phyloP scores from a whole-genome alignment of 2,797 vertebrate species.

The Enteromius unitaeniatus region DNA sequence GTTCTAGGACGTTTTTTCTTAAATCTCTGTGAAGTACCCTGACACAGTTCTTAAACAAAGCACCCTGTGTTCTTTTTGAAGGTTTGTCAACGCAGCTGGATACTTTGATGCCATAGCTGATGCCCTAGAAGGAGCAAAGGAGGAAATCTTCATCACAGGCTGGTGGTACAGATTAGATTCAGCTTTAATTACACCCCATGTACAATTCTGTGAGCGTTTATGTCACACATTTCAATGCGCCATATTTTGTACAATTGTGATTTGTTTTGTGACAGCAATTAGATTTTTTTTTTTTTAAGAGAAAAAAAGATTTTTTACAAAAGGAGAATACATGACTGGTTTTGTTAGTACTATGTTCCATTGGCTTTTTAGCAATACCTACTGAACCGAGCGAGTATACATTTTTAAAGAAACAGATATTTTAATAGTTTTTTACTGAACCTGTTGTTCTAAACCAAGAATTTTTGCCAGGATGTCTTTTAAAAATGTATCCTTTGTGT shows the following conservation, averaged over 20 bases:
- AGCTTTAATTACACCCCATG: slow-evolving; percentile 59
- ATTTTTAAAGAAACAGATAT: not conserved
- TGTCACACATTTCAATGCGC: slow-evolving; percentile 52
- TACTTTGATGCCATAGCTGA: slow-evolving; percentile 65
- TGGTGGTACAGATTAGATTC: slow-evolving; percentile 64
- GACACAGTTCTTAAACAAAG: slow-evolving; percentile 53
- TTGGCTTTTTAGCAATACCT: not conserved
- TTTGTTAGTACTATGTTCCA: not conserved
- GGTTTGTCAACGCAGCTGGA: slow-evolving; percentile 65
- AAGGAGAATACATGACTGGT: slow-evolving; percentile 2
- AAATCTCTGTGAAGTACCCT: slow-evolving; percentile 50
- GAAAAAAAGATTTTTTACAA: slow-evolving; percentile 3
- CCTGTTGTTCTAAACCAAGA: not conserved
- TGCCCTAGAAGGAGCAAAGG: slow-evolving; percentile 64
- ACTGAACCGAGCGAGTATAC: not conserved
- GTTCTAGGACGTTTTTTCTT: slow-evolving; percentile 37
- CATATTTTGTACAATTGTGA: not conserved
- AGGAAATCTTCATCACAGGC: slow-evolving; percentile 68
- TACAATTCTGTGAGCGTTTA: slow-evolving; percentile 53
- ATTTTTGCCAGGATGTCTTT: not conserved
- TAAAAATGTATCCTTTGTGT: not conserved
- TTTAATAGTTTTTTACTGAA: not conserved
- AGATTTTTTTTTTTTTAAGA: not conserved
- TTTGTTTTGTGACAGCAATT: not conserved
- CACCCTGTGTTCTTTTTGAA: slow-evolving; percentile 56